Conservation (phyloP, 1,140 invertebrate genomes). For the Bombyx mori region DNA sequence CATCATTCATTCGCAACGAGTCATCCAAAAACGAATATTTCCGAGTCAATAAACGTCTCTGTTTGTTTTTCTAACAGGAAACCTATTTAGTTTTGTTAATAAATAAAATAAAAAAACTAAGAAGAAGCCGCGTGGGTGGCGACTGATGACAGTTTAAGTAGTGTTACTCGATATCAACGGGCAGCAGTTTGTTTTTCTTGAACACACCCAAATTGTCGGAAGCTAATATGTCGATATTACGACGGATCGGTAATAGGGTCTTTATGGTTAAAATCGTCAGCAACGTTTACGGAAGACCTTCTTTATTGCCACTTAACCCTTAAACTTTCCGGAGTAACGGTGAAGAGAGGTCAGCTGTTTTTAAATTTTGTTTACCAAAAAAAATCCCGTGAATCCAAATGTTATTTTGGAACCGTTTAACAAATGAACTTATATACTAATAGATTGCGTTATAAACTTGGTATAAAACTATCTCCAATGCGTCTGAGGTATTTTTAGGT, state of each 20-base stretch:
- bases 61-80: conserved; percentile 70
- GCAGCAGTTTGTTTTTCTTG: conserved; percentile 58
- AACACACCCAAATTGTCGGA: conserved; percentile 40
- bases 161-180: conserved; percentile 53
- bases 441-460: too few relatives aligned
- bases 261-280: conserved; percentile 10
- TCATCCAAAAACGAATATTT: conserved; percentile 50
- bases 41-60: conserved; percentile 56
- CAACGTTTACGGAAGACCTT: too few relatives aligned
- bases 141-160: conserved; percentile 66
- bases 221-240: conserved; percentile 44
- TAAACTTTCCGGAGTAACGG: too few relatives aligned
- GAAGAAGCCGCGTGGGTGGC: conserved; percentile 56
- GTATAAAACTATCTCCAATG: too few relatives aligned
- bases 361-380: too few relatives aligned
- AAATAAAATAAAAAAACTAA: conserved; percentile 39
- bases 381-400: too few relatives aligned
- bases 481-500: too few relatives aligned
- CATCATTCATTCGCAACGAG: conserved; percentile 61
- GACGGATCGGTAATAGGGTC: conserved; percentile 24
- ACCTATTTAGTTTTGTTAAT: conserved; percentile 61
- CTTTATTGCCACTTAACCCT: too few relatives aligned
- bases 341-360: too few relatives aligned
- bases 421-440: too few relatives aligned
- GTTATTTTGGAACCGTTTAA: too few relatives aligned